Evolutionary conservation across 1,140 invertebrate species (phyloP).

Genomic region (Whitmania pigra): DNA sequence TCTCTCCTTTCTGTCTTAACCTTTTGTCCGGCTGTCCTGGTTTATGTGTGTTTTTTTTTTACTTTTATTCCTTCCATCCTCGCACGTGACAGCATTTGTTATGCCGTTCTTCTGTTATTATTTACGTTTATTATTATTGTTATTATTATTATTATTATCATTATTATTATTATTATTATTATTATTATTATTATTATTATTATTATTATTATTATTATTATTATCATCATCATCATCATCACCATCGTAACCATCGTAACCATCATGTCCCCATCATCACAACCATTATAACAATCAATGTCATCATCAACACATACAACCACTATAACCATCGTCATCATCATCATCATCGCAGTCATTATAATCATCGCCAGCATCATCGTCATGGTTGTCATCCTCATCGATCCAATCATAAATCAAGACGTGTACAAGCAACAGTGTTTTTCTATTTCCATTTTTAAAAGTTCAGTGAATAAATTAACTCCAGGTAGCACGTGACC

Average conservation of each 20-base stretch:
- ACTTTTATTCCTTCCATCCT: not conserved
- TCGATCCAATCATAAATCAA: too few species aligned
- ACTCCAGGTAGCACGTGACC: too few species aligned
- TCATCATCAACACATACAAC: not conserved
- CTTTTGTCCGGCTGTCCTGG: not conserved
- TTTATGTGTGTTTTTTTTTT: slow-evolving; percentile 12
- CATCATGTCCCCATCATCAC: too few species aligned
- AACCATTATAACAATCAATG: not conserved
- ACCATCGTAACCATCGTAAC: not conserved
- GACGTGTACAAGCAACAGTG: too few species aligned
- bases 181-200: not conserved
- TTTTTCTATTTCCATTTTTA: too few species aligned
- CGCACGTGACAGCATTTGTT: not conserved
- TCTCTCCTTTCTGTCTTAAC: slow-evolving; percentile 5
- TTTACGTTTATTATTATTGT: not conserved
- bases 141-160: not conserved
- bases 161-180: slow-evolving; percentile 1
- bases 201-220: not conserved
- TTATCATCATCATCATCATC: not conserved
- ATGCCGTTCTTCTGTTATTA: not conserved
- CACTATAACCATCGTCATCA: not conserved
- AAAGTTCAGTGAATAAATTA: too few species aligned
- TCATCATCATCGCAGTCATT: too few species aligned
- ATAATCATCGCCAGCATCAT: too few species aligned
- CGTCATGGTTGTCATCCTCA: too few species aligned